Base-by-base conservation (phyloP, 2,113 vertebrate species). In the Ptyas mucosa region DNA sequence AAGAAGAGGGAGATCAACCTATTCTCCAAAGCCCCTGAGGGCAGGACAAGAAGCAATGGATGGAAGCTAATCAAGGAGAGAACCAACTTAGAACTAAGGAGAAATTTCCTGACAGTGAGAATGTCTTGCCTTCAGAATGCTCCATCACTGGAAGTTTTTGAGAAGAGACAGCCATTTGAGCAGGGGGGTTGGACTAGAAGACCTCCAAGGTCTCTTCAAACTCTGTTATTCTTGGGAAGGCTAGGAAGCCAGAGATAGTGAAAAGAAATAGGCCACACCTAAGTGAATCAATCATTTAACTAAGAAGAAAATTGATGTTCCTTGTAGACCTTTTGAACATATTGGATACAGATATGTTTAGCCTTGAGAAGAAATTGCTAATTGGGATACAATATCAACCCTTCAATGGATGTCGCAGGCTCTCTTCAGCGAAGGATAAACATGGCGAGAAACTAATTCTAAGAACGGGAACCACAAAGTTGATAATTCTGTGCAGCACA, bases 151-250 rank as follows among this genome's bases (percentile, higher is more conserved):
- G 58, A 61, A 12, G 24, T 11, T 29, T 61, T 61, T 61, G 1
- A 29, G 58, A 61, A 11, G 9, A 29, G 24, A 29, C 10, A 61
- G 26, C 58, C 58, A 29, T 61, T 61, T 51, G 57, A 58, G 23
- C 23, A 3, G 8, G 0, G 0, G 2, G 24, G 3, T 61, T 61
- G 24, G 3, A 0, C 10, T 61, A 5, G 3, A 12, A 12, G 58
- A 29, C 26, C 26, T 64, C 58, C 58, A 29, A 29, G 3, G 58
- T 64, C 58, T 12, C 26, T 64, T 61, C 58, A 61, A 61, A 61
- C 58, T 61, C 24, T 64, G 10, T 64, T 64, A 11, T 29, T 64
- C 64, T 8, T n/a, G 64, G 29, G 64, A 69, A 34, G 12, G 5
- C n/a, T 18, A 75, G 14, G 64, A 34, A 75, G 5, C 64, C n/a